Conservation (phyloP, 1,140 invertebrate species). For the Sarcophaga peregrina region DNA sequence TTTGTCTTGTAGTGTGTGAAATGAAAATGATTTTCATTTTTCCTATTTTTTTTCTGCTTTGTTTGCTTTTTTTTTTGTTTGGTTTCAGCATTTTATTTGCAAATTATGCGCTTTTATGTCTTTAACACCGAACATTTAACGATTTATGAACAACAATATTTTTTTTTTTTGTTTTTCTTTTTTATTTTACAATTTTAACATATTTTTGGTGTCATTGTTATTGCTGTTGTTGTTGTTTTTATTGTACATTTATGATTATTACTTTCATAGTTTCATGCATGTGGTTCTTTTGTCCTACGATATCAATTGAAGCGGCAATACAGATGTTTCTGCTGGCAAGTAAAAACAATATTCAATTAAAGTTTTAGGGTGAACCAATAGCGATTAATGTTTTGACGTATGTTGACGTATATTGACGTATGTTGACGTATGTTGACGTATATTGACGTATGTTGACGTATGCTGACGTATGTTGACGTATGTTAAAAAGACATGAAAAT, state of each 20-base stretch:
- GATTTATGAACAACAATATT: background rate
- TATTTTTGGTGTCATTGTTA: background rate
- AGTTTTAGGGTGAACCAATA: background rate
- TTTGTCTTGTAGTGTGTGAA: constrained; percentile 34
- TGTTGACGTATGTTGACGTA: too few species aligned
- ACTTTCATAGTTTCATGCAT: constrained; percentile 15
- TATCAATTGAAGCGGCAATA: background rate
- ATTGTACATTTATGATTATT: constrained; percentile 36
- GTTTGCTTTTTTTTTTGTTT: background rate
- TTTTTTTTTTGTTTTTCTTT: background rate
- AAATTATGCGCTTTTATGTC: background rate
- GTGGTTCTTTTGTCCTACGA: constrained; percentile 29
- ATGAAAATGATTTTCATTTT: background rate
- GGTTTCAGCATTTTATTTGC: constrained; percentile 15
- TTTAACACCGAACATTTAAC: constrained; percentile 5
- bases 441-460: too few species aligned
- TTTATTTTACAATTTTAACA: constrained; percentile 9
- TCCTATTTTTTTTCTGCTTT: background rate
- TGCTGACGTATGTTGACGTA: too few species aligned
- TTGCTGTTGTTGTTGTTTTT: background rate
- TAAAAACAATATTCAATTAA: background rate
- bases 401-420: too few species aligned
- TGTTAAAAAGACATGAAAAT: too few species aligned
- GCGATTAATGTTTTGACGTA: background rate
- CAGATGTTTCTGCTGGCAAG: background rate